A percentile compares a stretch with the other conserved stretches of the same genome.
Evolutionary conservation across 2,113 vertebrate genomes (phyloP).

Genomic region (Solenodon paradoxus): DNA sequence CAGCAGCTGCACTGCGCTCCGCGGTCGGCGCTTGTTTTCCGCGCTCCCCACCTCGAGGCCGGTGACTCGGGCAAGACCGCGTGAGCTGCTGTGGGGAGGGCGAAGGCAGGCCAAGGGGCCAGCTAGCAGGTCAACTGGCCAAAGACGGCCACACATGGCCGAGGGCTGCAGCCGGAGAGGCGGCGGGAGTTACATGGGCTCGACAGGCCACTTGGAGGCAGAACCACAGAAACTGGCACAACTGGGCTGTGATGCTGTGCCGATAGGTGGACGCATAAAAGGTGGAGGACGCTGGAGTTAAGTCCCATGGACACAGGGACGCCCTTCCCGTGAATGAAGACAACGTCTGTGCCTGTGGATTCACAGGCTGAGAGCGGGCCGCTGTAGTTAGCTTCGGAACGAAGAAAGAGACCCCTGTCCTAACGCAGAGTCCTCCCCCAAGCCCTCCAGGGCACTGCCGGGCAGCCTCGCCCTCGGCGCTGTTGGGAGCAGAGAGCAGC

Average conservation of each 20-base stretch:
- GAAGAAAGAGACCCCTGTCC: no score
- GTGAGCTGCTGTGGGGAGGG: background rate
- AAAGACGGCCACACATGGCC: accelerated
- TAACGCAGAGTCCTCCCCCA: no score
- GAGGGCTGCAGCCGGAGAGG: background rate
- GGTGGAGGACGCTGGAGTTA: background rate
- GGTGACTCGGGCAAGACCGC: background rate
- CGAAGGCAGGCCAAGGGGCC: no score
- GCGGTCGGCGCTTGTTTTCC: no score
- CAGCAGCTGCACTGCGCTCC: background rate
- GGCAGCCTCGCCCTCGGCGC: no score
- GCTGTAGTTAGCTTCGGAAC: no score
- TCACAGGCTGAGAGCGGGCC: no score
- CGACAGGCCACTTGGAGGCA: background rate
- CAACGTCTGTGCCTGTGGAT: accelerated
- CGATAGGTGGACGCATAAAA: background rate
- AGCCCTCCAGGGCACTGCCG: no score
- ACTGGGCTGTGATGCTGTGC: no score
- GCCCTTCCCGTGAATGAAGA: background rate
- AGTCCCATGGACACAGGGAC: background rate
- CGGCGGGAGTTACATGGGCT: accelerated
- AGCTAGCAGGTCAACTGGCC: accelerated
- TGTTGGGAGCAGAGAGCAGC: no score
- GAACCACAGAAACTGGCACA: background rate
- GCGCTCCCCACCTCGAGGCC: no score